These are phyloP conservation scores for Clarias platycephalus DNA, from an alignment of 2,797 vertebrate species.

Conservation along the genomic window DNA sequence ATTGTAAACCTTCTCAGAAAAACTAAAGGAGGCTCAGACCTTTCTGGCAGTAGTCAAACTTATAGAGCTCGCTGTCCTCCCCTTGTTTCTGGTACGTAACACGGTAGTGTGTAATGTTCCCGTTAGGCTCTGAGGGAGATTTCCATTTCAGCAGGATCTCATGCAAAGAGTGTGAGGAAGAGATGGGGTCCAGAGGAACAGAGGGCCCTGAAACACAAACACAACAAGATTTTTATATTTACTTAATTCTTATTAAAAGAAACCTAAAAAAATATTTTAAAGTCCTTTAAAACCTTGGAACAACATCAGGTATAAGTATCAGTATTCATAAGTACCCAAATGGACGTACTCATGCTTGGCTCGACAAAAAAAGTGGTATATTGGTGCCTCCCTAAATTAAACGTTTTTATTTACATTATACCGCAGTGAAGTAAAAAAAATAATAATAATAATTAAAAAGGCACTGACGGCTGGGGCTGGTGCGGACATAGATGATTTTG, in stretches of 20 bases:
- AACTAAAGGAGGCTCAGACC: constrained; percentile 68
- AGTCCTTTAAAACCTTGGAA: too few relatives aligned
- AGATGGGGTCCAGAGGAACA: constrained; percentile 89
- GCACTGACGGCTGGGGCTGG: constrained; percentile 87
- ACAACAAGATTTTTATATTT: background rate
- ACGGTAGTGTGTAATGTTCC: constrained; percentile 95
- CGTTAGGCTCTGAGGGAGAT: constrained; percentile 89
- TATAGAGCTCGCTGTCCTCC: constrained; percentile 88
- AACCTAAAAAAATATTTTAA: too few relatives aligned
- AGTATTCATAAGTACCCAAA: too few relatives aligned
- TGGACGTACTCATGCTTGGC: too few relatives aligned
- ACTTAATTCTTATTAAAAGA: background rate
- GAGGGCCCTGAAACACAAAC: constrained; percentile 79
- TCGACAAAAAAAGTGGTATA: too few relatives aligned
- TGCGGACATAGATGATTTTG: constrained; percentile 92
- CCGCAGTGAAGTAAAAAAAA: background rate
- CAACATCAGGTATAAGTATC: too few relatives aligned
- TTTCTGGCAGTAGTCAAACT: constrained; percentile 93
- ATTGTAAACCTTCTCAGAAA: background rate
- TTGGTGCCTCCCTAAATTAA: background rate
- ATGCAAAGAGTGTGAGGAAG: constrained; percentile 91
- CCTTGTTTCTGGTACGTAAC: constrained; percentile 87
- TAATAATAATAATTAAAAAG: background rate
- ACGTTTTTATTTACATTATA: background rate
- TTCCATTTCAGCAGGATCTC: constrained; percentile 98